Evolutionary conservation across 2,113 vertebrate species (phyloP).

Genomic region (Syngnathus typhle): DNA sequence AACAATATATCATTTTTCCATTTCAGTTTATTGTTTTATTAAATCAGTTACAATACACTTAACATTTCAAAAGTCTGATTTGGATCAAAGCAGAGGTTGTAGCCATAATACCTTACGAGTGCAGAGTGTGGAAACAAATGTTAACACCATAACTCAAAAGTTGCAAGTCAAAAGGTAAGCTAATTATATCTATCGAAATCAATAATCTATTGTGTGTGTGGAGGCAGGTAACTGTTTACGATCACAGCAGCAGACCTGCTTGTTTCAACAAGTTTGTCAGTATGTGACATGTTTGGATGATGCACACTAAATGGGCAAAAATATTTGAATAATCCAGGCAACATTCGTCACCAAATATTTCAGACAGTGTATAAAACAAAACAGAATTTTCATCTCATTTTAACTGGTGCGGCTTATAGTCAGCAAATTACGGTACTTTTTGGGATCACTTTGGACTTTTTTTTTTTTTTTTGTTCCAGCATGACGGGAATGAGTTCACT

Average conservation of each 20-base stretch:
- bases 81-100: constrained; percentile 7
- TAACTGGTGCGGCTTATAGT: too few relatives aligned
- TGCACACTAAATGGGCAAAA: background rate
- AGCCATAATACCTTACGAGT: background rate
- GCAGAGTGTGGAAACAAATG: background rate
- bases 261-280: background rate
- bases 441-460: background rate
- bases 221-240: background rate
- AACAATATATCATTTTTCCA: background rate
- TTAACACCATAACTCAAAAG: background rate
- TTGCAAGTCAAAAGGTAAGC: constrained; percentile 15
- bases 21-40: constrained; percentile 29
- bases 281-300: background rate
- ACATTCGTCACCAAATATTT: background rate
- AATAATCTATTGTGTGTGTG: constrained; percentile 13
- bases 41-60: constrained; percentile 27
- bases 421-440: background rate
- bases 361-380: background rate
- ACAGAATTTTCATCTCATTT: too few relatives aligned
- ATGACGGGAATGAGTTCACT: background rate
- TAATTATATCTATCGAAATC: constrained; percentile 29
- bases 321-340: background rate
- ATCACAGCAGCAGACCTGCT: background rate
- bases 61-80: constrained; percentile 2
- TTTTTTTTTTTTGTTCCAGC: background rate